A percentile compares a stretch with the other conserved stretches of the same genome.
phyloP scores from a whole-genome alignment of 2,113 vertebrate species.

The Cyprinodon tularosa region DNA sequence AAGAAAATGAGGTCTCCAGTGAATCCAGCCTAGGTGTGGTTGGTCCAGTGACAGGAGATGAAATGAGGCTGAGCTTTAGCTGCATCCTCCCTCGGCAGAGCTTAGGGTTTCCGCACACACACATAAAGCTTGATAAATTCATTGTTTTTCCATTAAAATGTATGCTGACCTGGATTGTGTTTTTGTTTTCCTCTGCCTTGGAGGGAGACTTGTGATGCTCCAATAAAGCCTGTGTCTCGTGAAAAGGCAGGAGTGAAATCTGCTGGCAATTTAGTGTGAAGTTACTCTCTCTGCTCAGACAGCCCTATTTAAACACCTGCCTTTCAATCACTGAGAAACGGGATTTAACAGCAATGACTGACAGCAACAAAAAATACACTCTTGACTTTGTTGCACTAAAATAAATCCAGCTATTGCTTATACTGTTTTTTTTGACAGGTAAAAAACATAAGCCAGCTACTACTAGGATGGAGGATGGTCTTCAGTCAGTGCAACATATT shows the following conservation, averaged over 20 bases:
- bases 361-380: background rate
- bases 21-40: background rate
- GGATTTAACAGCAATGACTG: conserved; percentile 5
- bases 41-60: background rate
- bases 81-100: background rate
- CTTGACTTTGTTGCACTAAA: background rate
- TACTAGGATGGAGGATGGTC: background rate
- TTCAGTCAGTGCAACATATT: background rate
- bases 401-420: background rate
- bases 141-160: conserved; percentile 4
- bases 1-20: conserved; percentile 2
- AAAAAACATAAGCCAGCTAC: too few species aligned
- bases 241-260: background rate
- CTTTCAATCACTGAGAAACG: too few species aligned
- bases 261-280: background rate
- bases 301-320: background rate
- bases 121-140: background rate
- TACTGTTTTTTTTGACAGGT: conserved; percentile 6
- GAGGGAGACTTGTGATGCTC: conserved; percentile 1
- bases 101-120: background rate
- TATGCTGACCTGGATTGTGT: conserved; percentile 3
- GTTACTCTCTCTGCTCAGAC: background rate
- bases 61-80: background rate
- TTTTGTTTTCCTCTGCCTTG: background rate
- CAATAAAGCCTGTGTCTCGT: background rate